Evolutionary conservation across 2,888 invertebrate species (phyloP).

Genomic region (Sisyra nigra): DNA sequence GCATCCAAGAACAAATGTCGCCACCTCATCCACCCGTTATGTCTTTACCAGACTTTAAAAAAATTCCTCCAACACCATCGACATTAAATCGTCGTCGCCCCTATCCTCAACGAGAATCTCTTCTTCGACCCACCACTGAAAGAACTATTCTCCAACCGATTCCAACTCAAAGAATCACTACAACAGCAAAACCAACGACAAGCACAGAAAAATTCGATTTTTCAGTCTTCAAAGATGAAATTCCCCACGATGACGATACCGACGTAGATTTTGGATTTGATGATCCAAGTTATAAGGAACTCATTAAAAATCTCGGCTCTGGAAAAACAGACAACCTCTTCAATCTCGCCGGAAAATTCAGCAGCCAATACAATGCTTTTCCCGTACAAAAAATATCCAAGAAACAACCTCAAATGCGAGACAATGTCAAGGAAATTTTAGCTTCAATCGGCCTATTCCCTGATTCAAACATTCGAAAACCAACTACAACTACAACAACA

Average conservation of each 20-base stretch:
- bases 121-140: neutral
- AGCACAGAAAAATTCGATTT: conserved; percentile 1
- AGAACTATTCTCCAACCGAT: neutral
- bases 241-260: neutral
- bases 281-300: conserved; percentile 1
- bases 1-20: neutral
- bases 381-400: conserved; percentile 16
- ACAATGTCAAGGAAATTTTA: conserved; percentile 25
- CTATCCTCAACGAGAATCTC: neutral
- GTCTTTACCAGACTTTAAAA: no score
- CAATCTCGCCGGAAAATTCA: conserved; percentile 15
- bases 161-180: neutral
- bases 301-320: conserved; percentile 7
- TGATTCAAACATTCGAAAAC: conserved; percentile 9
- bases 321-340: neutral
- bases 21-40: no score
- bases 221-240: conserved; percentile 3
- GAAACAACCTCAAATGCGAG: conserved; percentile 18
- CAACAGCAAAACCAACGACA: neutral
- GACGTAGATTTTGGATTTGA: conserved; percentile 5
- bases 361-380: conserved; percentile 29
- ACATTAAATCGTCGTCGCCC: neutral
- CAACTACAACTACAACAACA: conserved; percentile 12
- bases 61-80: no score
- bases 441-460: conserved; percentile 28